Base-by-base conservation (phyloP, 2,888 invertebrate species). In the Protodeltote pygarga region DNA sequence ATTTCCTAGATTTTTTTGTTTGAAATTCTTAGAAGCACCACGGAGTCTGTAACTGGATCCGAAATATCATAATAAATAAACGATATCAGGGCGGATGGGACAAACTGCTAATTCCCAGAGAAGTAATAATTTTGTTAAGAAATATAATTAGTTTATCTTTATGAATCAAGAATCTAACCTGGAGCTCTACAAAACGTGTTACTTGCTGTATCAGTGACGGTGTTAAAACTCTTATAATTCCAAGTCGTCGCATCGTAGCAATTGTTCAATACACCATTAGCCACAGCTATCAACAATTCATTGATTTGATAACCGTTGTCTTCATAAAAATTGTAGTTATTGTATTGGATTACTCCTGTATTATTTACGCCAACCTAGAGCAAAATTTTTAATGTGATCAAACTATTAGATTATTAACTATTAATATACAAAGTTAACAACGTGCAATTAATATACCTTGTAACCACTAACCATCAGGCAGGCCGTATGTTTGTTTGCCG, bases 321-420 rank as follows among this genome's bases (percentile, higher is more conserved):
- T 63, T 83, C 80, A 51, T 89, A 92, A 0, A 92, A 57, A 3
- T 80, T 75, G n/a, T 87, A 80, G 42, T 93, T 87, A 5, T 94
- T 50, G 45, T 90, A 89, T 42, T 93, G 92, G 20, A 94, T 91
- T 16, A 79, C 80, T 5, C 94, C 94, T 0, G 78, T 53, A 9
- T 81, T 79, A 60, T 92, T 78, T 0, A 85, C 77, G 5, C 58
- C 54, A 6, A 28, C 37, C 57, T 57, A 13, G 1, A 6, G n/a
- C n/a, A n/a, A n/a, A n/a, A n/a, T n/a, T n/a, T n/a, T n/a, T n/a
- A n/a, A n/a, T n/a, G n/a, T n/a, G n/a, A n/a, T n/a, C n/a, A n/a
- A n/a, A n/a, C n/a, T n/a, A n/a, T n/a, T n/a, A n/a, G n/a, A n/a
- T n/a, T n/a, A n/a, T n/a, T n/a, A n/a, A n/a, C n/a, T n/a, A n/a